phyloP scores from a whole-genome alignment of 2,113 vertebrate species.

The Pachypanchax playfairii region DNA sequence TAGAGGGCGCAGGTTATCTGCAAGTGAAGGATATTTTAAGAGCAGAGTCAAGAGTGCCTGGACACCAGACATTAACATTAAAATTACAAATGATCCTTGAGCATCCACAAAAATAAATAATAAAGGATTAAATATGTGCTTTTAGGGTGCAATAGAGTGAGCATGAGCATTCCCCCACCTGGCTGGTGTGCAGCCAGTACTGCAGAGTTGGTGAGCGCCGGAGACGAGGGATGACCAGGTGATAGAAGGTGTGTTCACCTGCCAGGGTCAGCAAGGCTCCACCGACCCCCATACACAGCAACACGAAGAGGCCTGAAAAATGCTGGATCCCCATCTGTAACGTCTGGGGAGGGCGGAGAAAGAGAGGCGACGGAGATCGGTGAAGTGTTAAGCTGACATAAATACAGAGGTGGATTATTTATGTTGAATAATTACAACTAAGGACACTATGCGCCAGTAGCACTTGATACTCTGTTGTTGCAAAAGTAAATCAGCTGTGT shows the following conservation, averaged over 20 bases:
- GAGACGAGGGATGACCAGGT: constrained; percentile 87
- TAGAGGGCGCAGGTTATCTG: constrained; percentile 54
- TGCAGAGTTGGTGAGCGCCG: constrained; percentile 83
- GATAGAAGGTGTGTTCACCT: constrained; percentile 89
- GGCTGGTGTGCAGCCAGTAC: constrained; percentile 95
- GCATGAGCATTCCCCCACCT: constrained; percentile 80
- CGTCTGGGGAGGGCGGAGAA: constrained; percentile 75
- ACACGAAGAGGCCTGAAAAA: constrained; percentile 91
- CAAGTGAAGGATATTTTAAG: background rate
- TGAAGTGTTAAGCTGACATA: constrained; percentile 27
- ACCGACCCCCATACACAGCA: constrained; percentile 91
- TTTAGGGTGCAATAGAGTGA: background rate
- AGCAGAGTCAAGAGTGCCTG: constrained; percentile 13
- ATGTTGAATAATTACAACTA: constrained; percentile 61
- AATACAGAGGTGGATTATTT: constrained; percentile 50
- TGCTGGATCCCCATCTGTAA: constrained; percentile 95
- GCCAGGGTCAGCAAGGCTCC: constrained; percentile 89
- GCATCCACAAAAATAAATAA: no score
- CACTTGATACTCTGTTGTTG: constrained; percentile 51
- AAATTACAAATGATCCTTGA: background rate
- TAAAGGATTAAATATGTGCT: no score
- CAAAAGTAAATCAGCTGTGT: constrained; percentile 16
- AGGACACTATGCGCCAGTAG: constrained; percentile 29
- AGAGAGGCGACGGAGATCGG: constrained; percentile 34
- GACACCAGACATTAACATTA: background rate